Conservation (phyloP, 2,797 vertebrate species). For the Artibeus jamaicensis region DNA sequence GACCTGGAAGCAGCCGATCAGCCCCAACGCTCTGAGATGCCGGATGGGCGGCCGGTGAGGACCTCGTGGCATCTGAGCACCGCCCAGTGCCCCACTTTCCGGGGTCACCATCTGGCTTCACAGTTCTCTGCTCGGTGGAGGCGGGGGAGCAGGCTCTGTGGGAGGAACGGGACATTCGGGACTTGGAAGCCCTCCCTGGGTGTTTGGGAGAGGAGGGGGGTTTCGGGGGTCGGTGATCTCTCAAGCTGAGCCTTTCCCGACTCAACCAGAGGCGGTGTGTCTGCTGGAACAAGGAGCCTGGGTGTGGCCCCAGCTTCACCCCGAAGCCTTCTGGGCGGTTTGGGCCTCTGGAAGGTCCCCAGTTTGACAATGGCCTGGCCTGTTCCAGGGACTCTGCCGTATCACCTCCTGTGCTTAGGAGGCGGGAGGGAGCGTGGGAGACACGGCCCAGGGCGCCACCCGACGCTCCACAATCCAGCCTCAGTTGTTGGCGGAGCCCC, state of each 20-base stretch:
- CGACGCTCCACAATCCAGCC: fast-evolving
- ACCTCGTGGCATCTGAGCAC: fast-evolving
- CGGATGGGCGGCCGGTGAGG: fast-evolving
- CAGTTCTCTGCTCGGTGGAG: fast-evolving
- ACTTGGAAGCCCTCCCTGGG: background rate
- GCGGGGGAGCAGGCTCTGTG: background rate
- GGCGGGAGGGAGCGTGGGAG: no score
- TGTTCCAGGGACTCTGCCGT: no score
- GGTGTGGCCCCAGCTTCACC: fast-evolving
- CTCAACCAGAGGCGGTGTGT: fast-evolving
- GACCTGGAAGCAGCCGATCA: fast-evolving
- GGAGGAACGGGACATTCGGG: fast-evolving
- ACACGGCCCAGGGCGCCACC: fast-evolving
- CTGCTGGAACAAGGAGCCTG: fast-evolving
- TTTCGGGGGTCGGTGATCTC: background rate
- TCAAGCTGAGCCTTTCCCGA: background rate
- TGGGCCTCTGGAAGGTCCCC: background rate
- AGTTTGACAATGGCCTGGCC: fast-evolving
- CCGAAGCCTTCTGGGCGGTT: background rate
- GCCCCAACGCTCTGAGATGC: fast-evolving
- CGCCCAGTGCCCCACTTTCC: fast-evolving
- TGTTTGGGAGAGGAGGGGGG: fast-evolving
- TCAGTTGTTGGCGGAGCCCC: fast-evolving
- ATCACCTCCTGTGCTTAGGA: background rate
- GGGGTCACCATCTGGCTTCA: background rate